Conservation (phyloP, 2,888 invertebrate species). For the Spilarctia lutea region DNA sequence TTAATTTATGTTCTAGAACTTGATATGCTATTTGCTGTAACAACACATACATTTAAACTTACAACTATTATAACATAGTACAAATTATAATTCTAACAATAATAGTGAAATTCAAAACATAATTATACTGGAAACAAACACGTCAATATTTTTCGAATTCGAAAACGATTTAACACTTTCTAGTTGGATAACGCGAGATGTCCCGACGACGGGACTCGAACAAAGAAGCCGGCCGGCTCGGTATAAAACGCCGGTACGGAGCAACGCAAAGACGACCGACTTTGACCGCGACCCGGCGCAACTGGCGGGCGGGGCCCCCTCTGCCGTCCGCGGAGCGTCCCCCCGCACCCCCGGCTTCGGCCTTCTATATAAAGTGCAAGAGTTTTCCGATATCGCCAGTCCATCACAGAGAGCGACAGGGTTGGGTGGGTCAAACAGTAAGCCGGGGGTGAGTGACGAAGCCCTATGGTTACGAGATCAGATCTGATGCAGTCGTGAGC, state of each 20-base stretch:
- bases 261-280: conserved; percentile 65
- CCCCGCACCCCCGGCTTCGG: conserved; percentile 74
- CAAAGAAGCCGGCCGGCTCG: conserved; percentile 84
- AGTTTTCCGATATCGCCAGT: conserved; percentile 79
- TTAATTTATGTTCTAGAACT: conserved; percentile 41
- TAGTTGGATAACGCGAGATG: conserved; percentile 27
- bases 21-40: conserved; percentile 32
- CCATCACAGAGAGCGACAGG: conserved; percentile 83
- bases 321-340: conserved; percentile 71
- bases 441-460: conserved; percentile 82
- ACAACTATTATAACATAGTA: background rate
- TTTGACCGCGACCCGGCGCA: conserved; percentile 60
- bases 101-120: conserved; percentile 35
- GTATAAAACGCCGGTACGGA: conserved; percentile 59
- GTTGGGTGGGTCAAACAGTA: conserved; percentile 80
- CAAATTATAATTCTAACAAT: conserved; percentile 45
- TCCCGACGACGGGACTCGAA: conserved; percentile 63
- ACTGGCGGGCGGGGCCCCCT: conserved; percentile 83
- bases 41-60: conserved; percentile 9
- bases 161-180: conserved; percentile 45
- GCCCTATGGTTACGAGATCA: conserved; percentile 86
- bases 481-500: conserved; percentile 84
- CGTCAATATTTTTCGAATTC: conserved; percentile 11
- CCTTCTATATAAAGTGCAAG: conserved; percentile 80
- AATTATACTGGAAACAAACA: background rate